A percentile compares a stretch with the other conserved stretches of the same genome.
These are phyloP conservation scores for Pherbina coryleti DNA, from an alignment of 2,888 invertebrate species.

Conservation along the genomic window DNA sequence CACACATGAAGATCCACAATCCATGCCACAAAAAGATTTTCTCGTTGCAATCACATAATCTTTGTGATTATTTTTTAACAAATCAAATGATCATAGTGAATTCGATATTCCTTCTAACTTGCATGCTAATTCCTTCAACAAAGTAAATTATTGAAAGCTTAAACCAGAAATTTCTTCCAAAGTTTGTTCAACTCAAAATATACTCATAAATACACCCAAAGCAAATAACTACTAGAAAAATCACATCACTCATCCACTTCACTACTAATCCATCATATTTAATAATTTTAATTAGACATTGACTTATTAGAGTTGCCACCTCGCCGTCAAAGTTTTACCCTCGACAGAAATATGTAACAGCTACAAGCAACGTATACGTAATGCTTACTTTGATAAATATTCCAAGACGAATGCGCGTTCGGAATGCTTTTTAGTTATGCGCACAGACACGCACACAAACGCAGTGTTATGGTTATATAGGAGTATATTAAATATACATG, in stretches of 20 bases:
- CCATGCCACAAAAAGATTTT: no score
- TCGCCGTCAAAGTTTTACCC: not conserved
- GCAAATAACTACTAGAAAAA: not conserved
- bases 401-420: constrained; percentile 52
- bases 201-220: not conserved
- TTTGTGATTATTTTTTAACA: no score
- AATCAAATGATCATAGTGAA: no score
- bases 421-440: constrained; percentile 54
- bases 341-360: not conserved
- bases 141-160: not conserved
- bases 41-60: no score
- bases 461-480: not conserved
- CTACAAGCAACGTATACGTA: not conserved
- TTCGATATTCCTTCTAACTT: no score
- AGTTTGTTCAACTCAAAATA: not conserved
- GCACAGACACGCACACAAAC: constrained; percentile 30
- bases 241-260: not conserved
- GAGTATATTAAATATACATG: not conserved
- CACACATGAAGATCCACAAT: no score
- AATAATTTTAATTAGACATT: constrained; percentile 41
- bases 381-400: constrained; percentile 49
- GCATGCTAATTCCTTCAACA: no score
- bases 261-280: constrained; percentile 36
- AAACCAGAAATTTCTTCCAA: not conserved
- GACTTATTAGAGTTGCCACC: constrained; percentile 39